Evolutionary conservation across 2,888 invertebrate species (phyloP), one percentile per base, ranked within the genome.

Genomic region (Drosophila multiciliata): DNA sequence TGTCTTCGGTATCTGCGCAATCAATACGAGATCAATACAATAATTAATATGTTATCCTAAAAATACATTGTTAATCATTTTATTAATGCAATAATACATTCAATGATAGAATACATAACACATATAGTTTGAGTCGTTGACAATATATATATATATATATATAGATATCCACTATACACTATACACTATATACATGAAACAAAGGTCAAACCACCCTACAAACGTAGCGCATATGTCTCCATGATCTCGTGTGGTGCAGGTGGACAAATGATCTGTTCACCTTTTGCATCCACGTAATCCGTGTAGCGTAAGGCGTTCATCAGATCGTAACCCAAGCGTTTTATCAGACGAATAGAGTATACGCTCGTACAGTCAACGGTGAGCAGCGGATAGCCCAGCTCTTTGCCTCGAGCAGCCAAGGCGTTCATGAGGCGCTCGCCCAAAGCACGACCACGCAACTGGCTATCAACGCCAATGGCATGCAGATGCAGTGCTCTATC

Each of bases 351-450:
- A 1, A 88, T 89, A 8, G 93, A 91, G 73, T 91, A 92, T 15
- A 83, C 36, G 58, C 92, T 92, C 1, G 92, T 87, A 66, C 93
- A 93, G 76, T 93, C 92, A 11, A 59, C 76, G 40, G 88, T 83
- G 0, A 91, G 73, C n/a, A 92, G 49, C 2, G 80, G 86, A 66
- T 86, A 92, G 3, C 83, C 79, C 20, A 87, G 66, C 0, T 78
- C 58, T 17, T 77, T 79, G 1, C 75, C 92, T 8, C 82, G 72
- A 11, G 69, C 66, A 9, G 80, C 76, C 26, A 90, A 68, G n/a
- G 89, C 76, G 2, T 68, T 60, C 36, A 91, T 67, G 7, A 93
- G 71, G 1, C 82, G 89, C 1, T 74, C 52, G 23, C 92, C 92
- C 42, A 93, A 78, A 8, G 78, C 82, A 5, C 75, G 79, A 1